Evolutionary conservation across 1,140 invertebrate species (phyloP), one percentile per base, ranked within the genome.

Genomic region (Drepana arcuata): DNA sequence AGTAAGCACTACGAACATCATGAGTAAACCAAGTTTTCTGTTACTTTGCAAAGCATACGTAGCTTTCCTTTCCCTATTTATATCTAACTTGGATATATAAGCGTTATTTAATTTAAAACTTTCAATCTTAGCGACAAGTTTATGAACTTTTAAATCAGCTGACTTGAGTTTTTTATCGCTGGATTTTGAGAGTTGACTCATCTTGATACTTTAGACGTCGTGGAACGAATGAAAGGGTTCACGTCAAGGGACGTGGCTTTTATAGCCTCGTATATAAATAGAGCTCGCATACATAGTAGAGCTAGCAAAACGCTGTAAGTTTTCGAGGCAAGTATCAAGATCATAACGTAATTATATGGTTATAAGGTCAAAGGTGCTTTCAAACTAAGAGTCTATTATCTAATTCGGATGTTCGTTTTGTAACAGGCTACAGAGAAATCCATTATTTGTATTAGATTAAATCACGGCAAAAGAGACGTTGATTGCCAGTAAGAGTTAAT

Each of bases 81-180:
- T 26, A 14, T 63, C 29, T 27, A 78, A 46, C 7, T 35, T 43
- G 0, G 58, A 58, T 24, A 70, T 41, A 41, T 59, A 61, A 9
- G 58, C 31, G 42, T 51, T 48, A 33, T 45, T 59, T 4, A 80
- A 39, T 48, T 75, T 71, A 1, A 69, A 48, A 34, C n/a, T 37
- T 1, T 74, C 53, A 1, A 75, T 68, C 59, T 75, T 80, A 18
- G 50, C 50, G 0, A 78, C 3, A 34, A 80, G 68, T 48, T 73
- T 75, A 11, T 43, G 34, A 11, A 77, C 13, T 63, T 69, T 74
- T 2, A 62, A 16, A 50, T 80, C 71, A 0, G 63, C 67, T 0
- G 28, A 31, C 69, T 80, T 80, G 1, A 58, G 9, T 46, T 64
- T 78, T 50, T 75, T 77, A 1, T 75, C 71, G 26, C 53, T 66